phyloP scores from a whole-genome alignment of 2,113 vertebrate genomes.

The Callipepla californica region DNA sequence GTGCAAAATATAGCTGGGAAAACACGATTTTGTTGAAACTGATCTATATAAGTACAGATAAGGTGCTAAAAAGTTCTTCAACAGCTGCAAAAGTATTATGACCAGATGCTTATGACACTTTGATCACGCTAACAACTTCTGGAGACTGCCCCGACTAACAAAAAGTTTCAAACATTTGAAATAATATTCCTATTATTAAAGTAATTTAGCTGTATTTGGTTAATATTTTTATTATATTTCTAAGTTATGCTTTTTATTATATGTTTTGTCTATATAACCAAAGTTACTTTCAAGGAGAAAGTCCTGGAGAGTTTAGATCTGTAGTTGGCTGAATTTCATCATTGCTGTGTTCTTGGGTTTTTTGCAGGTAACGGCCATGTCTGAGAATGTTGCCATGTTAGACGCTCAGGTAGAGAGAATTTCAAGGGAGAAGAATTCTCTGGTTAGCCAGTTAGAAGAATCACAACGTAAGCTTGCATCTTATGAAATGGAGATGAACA shows the following conservation, averaged over 20 bases:
- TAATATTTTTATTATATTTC: not conserved
- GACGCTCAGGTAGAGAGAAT: constrained; percentile 83
- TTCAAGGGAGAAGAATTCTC: constrained; percentile 83
- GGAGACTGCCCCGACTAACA: not conserved
- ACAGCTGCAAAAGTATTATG: not conserved
- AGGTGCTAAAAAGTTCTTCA: not conserved
- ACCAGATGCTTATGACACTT: not conserved
- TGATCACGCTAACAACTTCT: not conserved
- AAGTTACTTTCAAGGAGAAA: not conserved
- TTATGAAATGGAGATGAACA: constrained; percentile 83
- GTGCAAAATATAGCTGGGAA: not conserved
- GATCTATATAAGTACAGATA: not conserved
- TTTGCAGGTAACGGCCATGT: constrained; percentile 82
- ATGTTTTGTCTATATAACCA: not conserved
- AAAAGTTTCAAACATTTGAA: not conserved
- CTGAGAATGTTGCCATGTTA: constrained; percentile 83
- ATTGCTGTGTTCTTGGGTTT: not conserved
- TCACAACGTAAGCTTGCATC: constrained; percentile 78
- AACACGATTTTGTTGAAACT: not conserved
- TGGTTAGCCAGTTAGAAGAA: constrained; percentile 85
- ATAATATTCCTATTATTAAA: not conserved
- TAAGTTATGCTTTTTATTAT: not conserved
- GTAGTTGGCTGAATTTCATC: not conserved
- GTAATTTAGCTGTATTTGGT: not conserved
- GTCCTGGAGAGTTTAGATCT: not conserved